phyloP scores from a whole-genome alignment of 2,888 invertebrate genomes.

The Catocala nupta region DNA sequence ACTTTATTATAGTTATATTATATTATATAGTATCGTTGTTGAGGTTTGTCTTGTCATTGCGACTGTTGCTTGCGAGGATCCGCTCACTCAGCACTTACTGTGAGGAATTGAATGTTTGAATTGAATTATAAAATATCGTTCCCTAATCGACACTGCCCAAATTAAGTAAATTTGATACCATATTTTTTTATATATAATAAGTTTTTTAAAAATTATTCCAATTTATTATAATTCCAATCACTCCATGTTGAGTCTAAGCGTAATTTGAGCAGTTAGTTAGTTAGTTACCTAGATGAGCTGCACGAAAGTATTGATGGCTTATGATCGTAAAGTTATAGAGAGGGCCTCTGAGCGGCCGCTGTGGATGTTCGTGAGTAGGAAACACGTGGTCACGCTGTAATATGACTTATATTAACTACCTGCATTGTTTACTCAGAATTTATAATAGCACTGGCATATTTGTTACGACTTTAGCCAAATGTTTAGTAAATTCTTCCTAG shows the following conservation, averaged over 20 bases:
- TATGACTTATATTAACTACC: constrained; percentile 28
- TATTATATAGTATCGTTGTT: constrained; percentile 56
- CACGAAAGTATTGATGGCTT: constrained; percentile 48
- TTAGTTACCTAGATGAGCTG: constrained; percentile 49
- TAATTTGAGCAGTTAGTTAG: constrained; percentile 50
- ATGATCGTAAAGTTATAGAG: constrained; percentile 45
- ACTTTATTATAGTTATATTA: constrained; percentile 63
- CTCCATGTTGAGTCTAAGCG: constrained; percentile 74
- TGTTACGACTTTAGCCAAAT: constrained; percentile 65
- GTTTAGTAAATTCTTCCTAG: constrained; percentile 64
- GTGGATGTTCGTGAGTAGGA: constrained; percentile 33
- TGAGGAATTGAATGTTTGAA: constrained; percentile 70
- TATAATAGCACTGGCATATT: constrained; percentile 46
- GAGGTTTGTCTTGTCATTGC: constrained; percentile 47
- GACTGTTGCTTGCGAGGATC: constrained; percentile 45
- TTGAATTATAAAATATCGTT: constrained; percentile 53
- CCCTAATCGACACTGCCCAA: constrained; percentile 70
- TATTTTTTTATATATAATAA: constrained; percentile 67
- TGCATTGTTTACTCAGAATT: constrained; percentile 40
- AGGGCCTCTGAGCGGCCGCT: constrained; percentile 21
- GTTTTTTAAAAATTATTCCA: constrained; percentile 57
- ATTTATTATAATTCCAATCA: constrained; percentile 62
- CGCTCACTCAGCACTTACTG: constrained; percentile 27
- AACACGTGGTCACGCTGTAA: constrained; percentile 24
- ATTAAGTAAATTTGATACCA: constrained; percentile 59